Conservation (phyloP, 2,888 invertebrate genomes). For the Ormyrus thymus region DNA sequence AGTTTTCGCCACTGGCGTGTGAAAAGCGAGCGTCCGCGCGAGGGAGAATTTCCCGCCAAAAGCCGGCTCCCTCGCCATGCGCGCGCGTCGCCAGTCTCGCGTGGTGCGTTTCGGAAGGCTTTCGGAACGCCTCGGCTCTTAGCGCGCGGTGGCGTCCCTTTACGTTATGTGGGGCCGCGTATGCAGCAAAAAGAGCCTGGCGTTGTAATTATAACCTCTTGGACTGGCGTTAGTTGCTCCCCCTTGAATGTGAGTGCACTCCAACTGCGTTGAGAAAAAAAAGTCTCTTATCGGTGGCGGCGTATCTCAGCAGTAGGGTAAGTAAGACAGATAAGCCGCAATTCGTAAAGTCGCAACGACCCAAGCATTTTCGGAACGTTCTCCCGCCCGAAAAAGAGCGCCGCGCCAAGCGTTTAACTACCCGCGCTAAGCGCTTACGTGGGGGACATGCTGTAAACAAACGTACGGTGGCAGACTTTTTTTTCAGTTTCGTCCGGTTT, state of each 20-base stretch:
- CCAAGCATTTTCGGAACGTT: constrained; percentile 10
- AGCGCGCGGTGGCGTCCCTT: constrained; percentile 54
- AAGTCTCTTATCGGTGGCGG: constrained; percentile 6
- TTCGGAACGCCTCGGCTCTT: constrained; percentile 53
- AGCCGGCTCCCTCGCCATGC: neutral
- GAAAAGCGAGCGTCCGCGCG: neutral
- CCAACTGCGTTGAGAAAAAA: constrained; percentile 4
- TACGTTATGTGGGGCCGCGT: constrained; percentile 33
- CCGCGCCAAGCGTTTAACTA: constrained; percentile 24
- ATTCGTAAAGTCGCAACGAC: neutral
- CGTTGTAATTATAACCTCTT: constrained; percentile 54
- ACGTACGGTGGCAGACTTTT: neutral
- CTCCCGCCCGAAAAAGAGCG: constrained; percentile 51
- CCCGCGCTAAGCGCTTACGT: constrained; percentile 8
- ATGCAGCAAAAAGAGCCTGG: constrained; percentile 42
- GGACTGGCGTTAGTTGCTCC: neutral
- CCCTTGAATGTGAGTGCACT: constrained; percentile 5
- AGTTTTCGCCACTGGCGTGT: too few relatives aligned
- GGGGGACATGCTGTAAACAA: constrained; percentile 43
- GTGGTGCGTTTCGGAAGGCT: constrained; percentile 55
- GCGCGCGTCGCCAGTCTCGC: constrained; percentile 46
- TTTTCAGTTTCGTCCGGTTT: neutral
- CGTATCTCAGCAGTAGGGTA: constrained; percentile 28
- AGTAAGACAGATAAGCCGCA: constrained; percentile 7
- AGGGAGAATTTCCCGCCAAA: neutral